Base-by-base conservation (phyloP, 2,113 vertebrate genomes). In the Thunnus thynnus region DNA sequence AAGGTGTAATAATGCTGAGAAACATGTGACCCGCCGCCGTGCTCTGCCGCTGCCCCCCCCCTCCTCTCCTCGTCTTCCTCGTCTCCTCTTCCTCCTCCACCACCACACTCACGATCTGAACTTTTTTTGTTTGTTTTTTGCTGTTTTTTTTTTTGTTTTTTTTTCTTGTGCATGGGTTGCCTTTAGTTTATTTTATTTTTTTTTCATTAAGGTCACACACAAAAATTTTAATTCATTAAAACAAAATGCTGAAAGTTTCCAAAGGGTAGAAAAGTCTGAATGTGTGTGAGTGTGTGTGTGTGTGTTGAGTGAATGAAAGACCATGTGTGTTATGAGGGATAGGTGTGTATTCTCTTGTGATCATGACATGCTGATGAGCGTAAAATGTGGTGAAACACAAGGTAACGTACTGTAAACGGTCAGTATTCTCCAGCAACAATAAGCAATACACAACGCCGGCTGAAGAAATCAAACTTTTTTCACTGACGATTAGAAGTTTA, bases 221-320 rank as follows among this genome's bases (percentile, higher is more conserved):
- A 41, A 7, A 73, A 6, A 41, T 87, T 84, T 87, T 64, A 85
- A 77, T 47, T 50, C 80, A 80, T 85, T 83, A 60, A 73, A 73
- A 7, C n/a, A 76, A 85, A 84, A 91, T 72, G 91, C 91, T 92
- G 90, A 93, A 85, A 16, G 76, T 89, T 87, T 88, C 85, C 90
- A 89, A 88, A 91, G 80, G 83, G 76, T 89, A 51, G 66, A 82
- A 36, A 46, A 75, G 71, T 63, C 57, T 72, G 60, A 13, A 14
- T 78, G 83, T 76, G 61, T 80, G 54, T 32, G 74, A 52, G 69
- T 2, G 7, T 41, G 36, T 9, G 9, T 41, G 36, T 41, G 27
- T 30, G 22, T 22, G 22, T 36, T 36, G 7, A 36, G 7, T 36
- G 36, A 41, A 41, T 9, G 32, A 36, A 36, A 36, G 32, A 36